These are phyloP conservation scores for Drosophila eugracilis DNA, from an alignment of 1,140 invertebrate species.

Conservation along the genomic window DNA sequence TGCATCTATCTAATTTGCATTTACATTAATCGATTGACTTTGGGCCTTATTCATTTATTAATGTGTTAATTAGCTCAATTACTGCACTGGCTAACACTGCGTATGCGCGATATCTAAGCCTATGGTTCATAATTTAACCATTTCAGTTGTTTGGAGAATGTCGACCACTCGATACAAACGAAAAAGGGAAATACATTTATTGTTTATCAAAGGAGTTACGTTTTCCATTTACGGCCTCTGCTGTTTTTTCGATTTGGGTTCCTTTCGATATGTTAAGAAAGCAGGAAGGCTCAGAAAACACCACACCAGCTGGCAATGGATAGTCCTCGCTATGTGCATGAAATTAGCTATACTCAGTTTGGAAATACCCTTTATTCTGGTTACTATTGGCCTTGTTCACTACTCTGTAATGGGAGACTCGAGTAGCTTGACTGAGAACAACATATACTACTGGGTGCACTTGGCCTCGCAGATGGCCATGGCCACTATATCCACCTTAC, in stretches of 20 bases:
- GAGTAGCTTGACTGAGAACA: slow-evolving; percentile 8
- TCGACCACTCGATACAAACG: not conserved
- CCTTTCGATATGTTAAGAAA: slow-evolving; percentile 12
- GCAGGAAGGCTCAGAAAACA: not conserved
- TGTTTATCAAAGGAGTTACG: not conserved
- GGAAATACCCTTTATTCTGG: slow-evolving; percentile 8
- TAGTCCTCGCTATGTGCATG: not conserved
- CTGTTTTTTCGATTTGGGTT: slow-evolving; percentile 20
- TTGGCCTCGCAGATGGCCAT: not conserved
- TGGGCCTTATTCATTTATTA: slow-evolving; percentile 31
- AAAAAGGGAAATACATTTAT: not conserved
- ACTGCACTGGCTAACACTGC: slow-evolving; percentile 13
- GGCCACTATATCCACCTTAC: slow-evolving; percentile 4
- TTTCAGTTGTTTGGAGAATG: slow-evolving; percentile 26
- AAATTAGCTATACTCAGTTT: slow-evolving; percentile 3
- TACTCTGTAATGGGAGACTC: not conserved
- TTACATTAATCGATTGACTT: slow-evolving; percentile 49
- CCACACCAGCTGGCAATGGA: slow-evolving; percentile 19
- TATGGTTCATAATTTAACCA: not conserved
- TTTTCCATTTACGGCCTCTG: slow-evolving; percentile 10
- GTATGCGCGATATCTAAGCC: slow-evolving; percentile 23
- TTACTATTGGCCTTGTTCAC: not conserved
- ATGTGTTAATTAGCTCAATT: slow-evolving; percentile 39
- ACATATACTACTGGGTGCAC: slow-evolving; percentile 21
- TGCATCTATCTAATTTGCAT: slow-evolving; percentile 38